Evolutionary conservation across 2,888 invertebrate species (phyloP).

Genomic region (Synergus laeviventris): DNA sequence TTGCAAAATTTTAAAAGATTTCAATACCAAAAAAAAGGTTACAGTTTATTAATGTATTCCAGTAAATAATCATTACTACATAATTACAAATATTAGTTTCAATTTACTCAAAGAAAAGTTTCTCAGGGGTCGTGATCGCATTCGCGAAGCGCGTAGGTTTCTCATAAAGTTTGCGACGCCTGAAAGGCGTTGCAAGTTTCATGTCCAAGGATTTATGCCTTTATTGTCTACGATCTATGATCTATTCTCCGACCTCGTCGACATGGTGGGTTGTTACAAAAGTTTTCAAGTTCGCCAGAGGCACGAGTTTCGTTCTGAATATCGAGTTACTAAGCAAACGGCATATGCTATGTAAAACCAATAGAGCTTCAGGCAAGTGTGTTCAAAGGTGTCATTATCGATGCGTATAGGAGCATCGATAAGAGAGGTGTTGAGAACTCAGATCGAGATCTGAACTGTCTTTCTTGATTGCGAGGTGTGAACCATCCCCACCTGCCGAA

Average conservation of each 20-base stretch:
- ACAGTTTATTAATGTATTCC: no score
- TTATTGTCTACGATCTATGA: constrained; percentile 31
- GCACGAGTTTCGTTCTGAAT: constrained; percentile 38
- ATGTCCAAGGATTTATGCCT: constrained; percentile 9
- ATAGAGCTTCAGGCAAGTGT: constrained; percentile 61
- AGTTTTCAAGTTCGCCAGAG: constrained; percentile 27
- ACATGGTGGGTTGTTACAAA: constrained; percentile 15
- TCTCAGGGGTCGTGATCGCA: not conserved
- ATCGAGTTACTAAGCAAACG: constrained; percentile 73
- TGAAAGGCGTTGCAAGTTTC: not conserved
- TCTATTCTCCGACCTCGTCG: not conserved
- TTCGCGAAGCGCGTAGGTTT: constrained; percentile 12
- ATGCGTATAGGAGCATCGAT: constrained; percentile 66
- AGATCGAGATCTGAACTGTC: constrained; percentile 67
- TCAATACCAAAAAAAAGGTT: no score
- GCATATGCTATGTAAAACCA: constrained; percentile 66
- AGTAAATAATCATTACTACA: not conserved
- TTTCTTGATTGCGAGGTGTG: constrained; percentile 68
- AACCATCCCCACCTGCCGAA: constrained; percentile 55
- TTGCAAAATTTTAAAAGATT: no score
- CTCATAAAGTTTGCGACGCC: not conserved
- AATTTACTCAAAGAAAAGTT: not conserved
- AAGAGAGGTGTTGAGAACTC: constrained; percentile 74
- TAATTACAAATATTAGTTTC: not conserved
- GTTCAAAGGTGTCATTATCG: constrained; percentile 72